Percentiles rank a stretch among this genome's conserved stretches.
phyloP scores from a whole-genome alignment of 1,140 invertebrate species.

The Drosophila baimaii region DNA sequence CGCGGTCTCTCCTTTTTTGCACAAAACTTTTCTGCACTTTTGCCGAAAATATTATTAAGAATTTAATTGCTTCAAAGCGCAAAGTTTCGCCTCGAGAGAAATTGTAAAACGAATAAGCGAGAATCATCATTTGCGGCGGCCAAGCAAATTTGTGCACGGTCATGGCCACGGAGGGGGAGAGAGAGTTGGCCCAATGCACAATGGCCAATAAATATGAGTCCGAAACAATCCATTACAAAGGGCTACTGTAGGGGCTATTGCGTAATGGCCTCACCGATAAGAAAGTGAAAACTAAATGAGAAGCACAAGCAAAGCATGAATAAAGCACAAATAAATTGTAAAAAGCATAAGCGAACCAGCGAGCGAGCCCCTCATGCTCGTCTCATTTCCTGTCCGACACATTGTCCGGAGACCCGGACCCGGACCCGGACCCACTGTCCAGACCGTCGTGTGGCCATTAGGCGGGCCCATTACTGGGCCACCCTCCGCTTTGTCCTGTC shows the following conservation, averaged over 20 bases:
- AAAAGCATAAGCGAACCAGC: constrained; percentile 53
- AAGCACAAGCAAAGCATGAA: constrained; percentile 57
- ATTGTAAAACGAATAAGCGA: constrained; percentile 39
- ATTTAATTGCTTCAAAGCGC: constrained; percentile 61
- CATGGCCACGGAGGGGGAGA: constrained; percentile 19
- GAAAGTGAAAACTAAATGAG: constrained; percentile 79
- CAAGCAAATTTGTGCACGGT: constrained; percentile 47
- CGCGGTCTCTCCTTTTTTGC: neutral
- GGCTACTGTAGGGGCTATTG: constrained; percentile 45
- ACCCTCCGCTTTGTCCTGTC: constrained; percentile 9
- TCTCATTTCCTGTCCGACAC: constrained; percentile 69
- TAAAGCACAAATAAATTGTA: constrained; percentile 58
- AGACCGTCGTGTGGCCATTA: constrained; percentile 56
- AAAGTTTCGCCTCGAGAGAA: constrained; percentile 27
- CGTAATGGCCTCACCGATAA: constrained; percentile 61
- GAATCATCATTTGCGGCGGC: constrained; percentile 33
- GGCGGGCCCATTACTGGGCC: constrained; percentile 56
- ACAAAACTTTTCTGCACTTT: constrained; percentile 56
- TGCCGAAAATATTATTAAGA: constrained; percentile 60
- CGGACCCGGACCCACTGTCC: neutral
- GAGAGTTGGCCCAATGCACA: constrained; percentile 34
- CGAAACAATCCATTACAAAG: constrained; percentile 66
- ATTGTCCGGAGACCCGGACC: neutral
- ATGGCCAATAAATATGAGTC: constrained; percentile 53
- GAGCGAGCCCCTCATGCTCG: constrained; percentile 43